phyloP scores from a whole-genome alignment of 2,797 vertebrate species.

The Cynopterus sphinx region DNA sequence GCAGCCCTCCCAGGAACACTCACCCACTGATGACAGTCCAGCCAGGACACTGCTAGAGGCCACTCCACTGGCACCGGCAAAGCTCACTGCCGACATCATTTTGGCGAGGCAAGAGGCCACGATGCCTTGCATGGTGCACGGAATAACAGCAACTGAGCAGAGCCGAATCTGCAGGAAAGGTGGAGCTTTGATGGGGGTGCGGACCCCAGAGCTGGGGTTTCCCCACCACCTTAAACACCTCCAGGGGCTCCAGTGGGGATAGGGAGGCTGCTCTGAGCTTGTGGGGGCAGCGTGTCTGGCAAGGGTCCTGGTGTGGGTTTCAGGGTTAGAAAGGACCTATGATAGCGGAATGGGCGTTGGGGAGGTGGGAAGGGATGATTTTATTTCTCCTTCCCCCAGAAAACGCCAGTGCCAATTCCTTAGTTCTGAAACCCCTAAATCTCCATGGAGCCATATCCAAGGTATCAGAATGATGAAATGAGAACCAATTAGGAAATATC shows the following conservation, averaged over 20 bases:
- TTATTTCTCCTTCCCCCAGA: neutral
- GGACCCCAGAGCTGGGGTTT: neutral
- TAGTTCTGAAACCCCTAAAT: neutral
- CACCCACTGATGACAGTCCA: neutral
- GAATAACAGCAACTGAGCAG: accelerated
- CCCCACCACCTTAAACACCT: neutral
- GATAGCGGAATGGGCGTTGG: accelerated
- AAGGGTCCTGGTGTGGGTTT: neutral
- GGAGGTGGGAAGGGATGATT: neutral
- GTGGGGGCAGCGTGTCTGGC: neutral
- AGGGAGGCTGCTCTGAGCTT: neutral
- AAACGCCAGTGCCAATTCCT: neutral
- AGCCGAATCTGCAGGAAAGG: neutral
- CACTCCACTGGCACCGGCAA: accelerated
- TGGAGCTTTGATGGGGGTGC: neutral
- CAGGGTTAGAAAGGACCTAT: neutral
- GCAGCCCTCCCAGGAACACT: neutral
- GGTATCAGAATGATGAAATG: neutral
- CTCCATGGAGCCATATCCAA: neutral
- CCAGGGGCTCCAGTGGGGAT: neutral
- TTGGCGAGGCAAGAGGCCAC: neutral
- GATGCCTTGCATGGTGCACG: neutral
- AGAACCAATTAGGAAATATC: neutral
- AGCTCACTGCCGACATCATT: neutral
- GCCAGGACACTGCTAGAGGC: neutral